Percentiles rank a stretch among this genome's conserved stretches.
phyloP scores from a whole-genome alignment of 2,797 vertebrate species.

The Diglossa cyanea region DNA sequence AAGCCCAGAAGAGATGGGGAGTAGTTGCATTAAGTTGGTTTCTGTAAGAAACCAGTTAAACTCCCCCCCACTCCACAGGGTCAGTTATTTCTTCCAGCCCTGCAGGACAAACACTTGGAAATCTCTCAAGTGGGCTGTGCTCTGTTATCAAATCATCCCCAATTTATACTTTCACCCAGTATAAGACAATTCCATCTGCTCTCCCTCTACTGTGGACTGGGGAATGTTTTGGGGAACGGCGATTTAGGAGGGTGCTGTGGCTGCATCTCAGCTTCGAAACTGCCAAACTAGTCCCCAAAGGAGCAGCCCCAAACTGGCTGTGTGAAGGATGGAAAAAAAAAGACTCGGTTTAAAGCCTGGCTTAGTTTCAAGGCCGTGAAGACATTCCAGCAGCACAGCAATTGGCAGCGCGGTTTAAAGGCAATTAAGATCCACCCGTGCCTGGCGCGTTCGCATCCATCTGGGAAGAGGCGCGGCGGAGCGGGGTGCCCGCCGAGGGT shows the following conservation, averaged over 20 bases:
- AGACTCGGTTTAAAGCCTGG: background rate
- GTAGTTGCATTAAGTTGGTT: background rate
- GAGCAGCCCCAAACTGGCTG: background rate
- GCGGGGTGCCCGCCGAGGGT: background rate
- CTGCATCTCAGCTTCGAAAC: background rate
- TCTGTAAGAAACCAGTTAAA: background rate
- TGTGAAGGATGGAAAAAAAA: background rate
- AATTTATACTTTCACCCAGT: background rate
- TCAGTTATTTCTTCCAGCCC: background rate
- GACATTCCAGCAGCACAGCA: background rate
- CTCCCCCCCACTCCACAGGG: background rate
- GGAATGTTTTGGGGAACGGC: accelerated
- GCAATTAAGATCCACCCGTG: background rate
- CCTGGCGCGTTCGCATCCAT: background rate
- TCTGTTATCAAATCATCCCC: background rate
- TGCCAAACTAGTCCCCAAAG: background rate
- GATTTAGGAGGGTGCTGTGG: background rate
- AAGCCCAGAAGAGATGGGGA: accelerated
- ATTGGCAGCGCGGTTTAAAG: background rate
- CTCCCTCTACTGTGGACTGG: background rate
- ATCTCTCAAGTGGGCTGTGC: background rate
- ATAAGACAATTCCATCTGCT: background rate
- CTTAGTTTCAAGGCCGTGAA: background rate
- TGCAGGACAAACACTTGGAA: background rate
- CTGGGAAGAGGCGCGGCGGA: background rate